Conservation (phyloP, 2,797 vertebrate genomes). For the Kryptopterus vitreolus region DNA sequence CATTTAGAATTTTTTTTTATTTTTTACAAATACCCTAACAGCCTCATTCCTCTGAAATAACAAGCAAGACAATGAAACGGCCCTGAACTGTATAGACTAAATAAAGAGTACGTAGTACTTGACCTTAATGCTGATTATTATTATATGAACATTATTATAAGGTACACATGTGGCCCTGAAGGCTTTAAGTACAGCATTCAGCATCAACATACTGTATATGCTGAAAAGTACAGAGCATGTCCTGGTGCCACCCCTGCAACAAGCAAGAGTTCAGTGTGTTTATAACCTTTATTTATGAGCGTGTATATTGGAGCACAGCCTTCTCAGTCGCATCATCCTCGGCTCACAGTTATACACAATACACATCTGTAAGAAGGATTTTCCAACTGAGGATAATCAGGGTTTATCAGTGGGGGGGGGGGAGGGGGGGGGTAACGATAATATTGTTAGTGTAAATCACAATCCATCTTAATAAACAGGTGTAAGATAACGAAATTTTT, state of each 20-base stretch:
- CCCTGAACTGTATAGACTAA: too few relatives aligned
- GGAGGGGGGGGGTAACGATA: too few relatives aligned
- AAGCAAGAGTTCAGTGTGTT: neutral
- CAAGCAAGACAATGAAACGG: too few relatives aligned
- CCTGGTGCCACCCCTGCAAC: neutral
- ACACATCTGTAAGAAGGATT: neutral
- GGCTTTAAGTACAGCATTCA: neutral
- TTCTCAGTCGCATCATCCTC: neutral
- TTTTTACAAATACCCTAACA: too few relatives aligned
- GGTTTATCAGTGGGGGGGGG: too few relatives aligned
- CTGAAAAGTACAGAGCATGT: neutral
- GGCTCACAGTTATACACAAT: neutral
- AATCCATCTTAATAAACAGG: neutral
- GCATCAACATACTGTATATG: too few relatives aligned
- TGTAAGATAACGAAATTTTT: neutral
- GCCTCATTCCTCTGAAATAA: too few relatives aligned
- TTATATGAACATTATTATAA: neutral
- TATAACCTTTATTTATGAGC: neutral
- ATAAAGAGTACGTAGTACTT: too few relatives aligned
- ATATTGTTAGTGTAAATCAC: neutral
- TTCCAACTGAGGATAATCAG: neutral
- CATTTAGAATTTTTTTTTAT: too few relatives aligned
- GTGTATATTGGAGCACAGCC: neutral
- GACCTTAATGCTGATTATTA: too few relatives aligned
- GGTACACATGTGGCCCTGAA: neutral